These are phyloP conservation scores for Gerris lacustris DNA, from an alignment of 2,888 invertebrate genomes.

Conservation along the genomic window DNA sequence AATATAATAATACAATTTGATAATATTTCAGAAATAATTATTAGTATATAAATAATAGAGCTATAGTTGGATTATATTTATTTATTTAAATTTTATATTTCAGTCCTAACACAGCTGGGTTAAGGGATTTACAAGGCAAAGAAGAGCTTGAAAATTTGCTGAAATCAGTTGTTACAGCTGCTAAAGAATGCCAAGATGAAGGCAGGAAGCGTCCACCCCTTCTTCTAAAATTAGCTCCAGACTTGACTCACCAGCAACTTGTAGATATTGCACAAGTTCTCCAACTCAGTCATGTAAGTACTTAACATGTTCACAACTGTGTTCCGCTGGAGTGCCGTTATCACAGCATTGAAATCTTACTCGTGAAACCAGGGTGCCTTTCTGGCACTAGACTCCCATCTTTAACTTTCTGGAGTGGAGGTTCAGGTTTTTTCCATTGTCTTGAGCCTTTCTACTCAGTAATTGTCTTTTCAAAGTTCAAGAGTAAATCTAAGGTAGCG, in stretches of 20 bases:
- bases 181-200: conserved; percentile 36
- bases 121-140: conserved; percentile 70
- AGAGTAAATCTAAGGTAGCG: no score
- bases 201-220: conserved; percentile 48
- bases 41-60: no score
- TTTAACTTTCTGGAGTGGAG: no score
- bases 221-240: conserved; percentile 91
- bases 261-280: conserved; percentile 69
- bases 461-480: no score
- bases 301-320: neutral
- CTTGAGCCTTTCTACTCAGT: no score
- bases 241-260: conserved; percentile 61
- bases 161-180: conserved; percentile 47
- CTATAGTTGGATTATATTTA: neutral
- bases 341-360: no score
- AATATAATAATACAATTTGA: no score
- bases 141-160: conserved; percentile 59
- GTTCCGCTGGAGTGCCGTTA: no score
- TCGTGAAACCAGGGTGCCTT: no score
- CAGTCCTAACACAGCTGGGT: conserved; percentile 90
- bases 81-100: conserved; percentile 31
- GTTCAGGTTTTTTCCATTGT: no score
- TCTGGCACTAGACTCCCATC: no score
- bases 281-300: conserved; percentile 25
- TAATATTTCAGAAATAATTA: no score